Base-by-base conservation (phyloP, 1,140 invertebrate genomes). In the Grapholita molesta region DNA sequence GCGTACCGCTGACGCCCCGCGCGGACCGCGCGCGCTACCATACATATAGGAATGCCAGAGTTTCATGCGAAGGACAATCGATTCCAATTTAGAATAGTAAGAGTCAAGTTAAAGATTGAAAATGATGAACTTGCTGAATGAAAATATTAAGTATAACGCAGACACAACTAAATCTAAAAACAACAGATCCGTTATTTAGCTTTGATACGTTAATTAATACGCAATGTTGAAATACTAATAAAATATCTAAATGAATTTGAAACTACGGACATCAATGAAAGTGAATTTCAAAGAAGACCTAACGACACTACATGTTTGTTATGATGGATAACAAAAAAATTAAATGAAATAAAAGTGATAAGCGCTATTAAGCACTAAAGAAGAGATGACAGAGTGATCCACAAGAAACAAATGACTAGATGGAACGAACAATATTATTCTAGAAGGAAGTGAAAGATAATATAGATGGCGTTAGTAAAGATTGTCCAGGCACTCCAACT, bases 1-100 rank as follows among this genome's bases (percentile, higher is more conserved):
- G 83, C 80, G 83, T 86, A 87, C 77, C 80, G 76, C 79, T 77
- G 76, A 69, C 75, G 68, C 69, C 78, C 68, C 66, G 66, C 75
- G 73, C 80, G 76, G 75, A 77, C 68, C 66, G 66, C 75, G 73
- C 80, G 76, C 76, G 78, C 67, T 81, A 80, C 82, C 52, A 8
- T 70, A 76, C 73, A 73, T 69, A 77, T 61, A 74, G 72, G 78
- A 78, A 73, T 76, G 75, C 74, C 75, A 78, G 75, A 78, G 67
- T 64, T 28, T 35, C 42, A 48, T 48, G 42, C 42, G 42, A 9
- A 21, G 28, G 42, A 48, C 42, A 48, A 48, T 48, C 42, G 42
- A 15, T 48, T 12, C 35, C 18, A 15, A 1, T 21, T 48, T 48
- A 21, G 42, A 21, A 15, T 48, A 48, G 15, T 48, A 21, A 8